These are phyloP conservation scores for Spermophilus dauricus DNA, from an alignment of 2,113 vertebrate species.

Conservation along the genomic window DNA sequence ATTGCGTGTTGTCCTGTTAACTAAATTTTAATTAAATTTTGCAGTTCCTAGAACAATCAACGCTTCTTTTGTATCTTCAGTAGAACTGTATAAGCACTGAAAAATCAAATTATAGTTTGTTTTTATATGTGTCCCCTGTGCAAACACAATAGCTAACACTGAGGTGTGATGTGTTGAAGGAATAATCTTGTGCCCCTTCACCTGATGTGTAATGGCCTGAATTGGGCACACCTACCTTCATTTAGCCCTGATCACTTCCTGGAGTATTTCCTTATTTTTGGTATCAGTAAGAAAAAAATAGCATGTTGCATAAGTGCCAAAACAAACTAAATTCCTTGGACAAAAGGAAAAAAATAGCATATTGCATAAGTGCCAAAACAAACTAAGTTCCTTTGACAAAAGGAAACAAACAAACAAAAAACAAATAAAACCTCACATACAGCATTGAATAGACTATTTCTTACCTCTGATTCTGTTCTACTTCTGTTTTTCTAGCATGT, in stretches of 20 bases:
- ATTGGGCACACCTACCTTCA: neutral
- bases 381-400: neutral
- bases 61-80: neutral
- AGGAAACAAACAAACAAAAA: neutral
- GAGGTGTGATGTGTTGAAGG: neutral
- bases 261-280: constrained; percentile 36
- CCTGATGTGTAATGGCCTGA: neutral
- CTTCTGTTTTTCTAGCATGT: neutral
- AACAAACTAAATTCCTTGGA: neutral
- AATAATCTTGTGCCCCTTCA: neutral
- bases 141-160: neutral
- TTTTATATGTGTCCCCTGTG: neutral
- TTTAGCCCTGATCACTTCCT: constrained; percentile 15
- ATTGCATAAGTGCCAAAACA: neutral
- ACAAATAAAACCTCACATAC: neutral
- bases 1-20: neutral
- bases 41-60: neutral
- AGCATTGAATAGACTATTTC: neutral
- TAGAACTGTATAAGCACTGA: too few relatives aligned
- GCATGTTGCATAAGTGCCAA: neutral
- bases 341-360: neutral
- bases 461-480: neutral
- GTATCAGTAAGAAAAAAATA: neutral
- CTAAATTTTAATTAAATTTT: neutral
- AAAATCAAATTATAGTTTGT: neutral